Evolutionary conservation across 1,140 invertebrate genomes (phyloP).

Genomic region (Helicoverpa armigera): DNA sequence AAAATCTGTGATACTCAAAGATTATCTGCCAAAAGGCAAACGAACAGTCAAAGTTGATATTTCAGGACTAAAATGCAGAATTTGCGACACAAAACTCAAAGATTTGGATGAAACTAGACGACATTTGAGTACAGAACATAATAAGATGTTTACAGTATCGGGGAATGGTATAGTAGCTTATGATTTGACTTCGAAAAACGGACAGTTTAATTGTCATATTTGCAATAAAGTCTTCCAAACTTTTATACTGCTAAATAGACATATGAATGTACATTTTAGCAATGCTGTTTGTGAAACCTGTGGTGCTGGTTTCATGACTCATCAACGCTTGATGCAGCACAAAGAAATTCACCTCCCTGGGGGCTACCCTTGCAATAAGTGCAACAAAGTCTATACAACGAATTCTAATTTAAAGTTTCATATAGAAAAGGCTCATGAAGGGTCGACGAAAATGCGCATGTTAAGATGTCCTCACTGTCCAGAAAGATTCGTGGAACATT

Average conservation of each 20-base stretch:
- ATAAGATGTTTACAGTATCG: slow-evolving; percentile 65
- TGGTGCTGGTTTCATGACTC: slow-evolving; percentile 76
- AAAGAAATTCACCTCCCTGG: slow-evolving; percentile 71
- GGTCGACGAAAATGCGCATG: slow-evolving; percentile 63
- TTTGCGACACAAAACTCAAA: slow-evolving; percentile 57
- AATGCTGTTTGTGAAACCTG: slow-evolving; percentile 79
- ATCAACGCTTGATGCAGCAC: slow-evolving; percentile 74
- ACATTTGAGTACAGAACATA: slow-evolving; percentile 64
- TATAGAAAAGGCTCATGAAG: slow-evolving; percentile 69
- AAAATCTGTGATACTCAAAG: slow-evolving; percentile 60
- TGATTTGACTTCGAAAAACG: slow-evolving; percentile 64
- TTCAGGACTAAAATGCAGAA: slow-evolving; percentile 67
- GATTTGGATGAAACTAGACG: slow-evolving; percentile 63
- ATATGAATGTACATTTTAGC: slow-evolving; percentile 77
- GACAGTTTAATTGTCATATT: slow-evolving; percentile 69
- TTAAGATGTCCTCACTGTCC: slow-evolving; percentile 69
- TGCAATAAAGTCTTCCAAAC: slow-evolving; percentile 71
- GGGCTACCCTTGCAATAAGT: slow-evolving; percentile 67
- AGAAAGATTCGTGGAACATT: slow-evolving; percentile 72
- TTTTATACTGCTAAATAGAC: slow-evolving; percentile 72
- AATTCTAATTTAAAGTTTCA: slow-evolving; percentile 72
- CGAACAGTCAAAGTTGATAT: slow-evolving; percentile 72
- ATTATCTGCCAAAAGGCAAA: slow-evolving; percentile 68
- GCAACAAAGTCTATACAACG: slow-evolving; percentile 73
- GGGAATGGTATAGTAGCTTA: slow-evolving; percentile 71